A percentile compares a stretch with the other conserved stretches of the same genome.
Evolutionary conservation across 2,113 vertebrate genomes (phyloP).

Genomic region (Vulpes vulpes): DNA sequence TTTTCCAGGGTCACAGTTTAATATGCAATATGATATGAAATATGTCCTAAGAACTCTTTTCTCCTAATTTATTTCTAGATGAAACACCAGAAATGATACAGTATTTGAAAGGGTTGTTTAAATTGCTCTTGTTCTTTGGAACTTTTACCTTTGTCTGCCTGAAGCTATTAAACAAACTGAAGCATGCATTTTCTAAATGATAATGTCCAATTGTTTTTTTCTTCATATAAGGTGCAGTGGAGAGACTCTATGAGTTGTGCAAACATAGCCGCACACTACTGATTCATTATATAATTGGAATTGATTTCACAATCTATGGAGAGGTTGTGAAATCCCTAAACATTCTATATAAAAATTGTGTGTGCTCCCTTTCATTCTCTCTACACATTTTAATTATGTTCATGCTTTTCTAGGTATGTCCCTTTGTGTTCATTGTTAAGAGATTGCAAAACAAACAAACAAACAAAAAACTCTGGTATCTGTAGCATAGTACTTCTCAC

Average conservation of each 20-base stretch:
- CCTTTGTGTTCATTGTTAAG: not conserved
- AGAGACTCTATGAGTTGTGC: not conserved
- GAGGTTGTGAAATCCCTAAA: not conserved
- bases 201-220: not conserved
- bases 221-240: not conserved
- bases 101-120: not conserved
- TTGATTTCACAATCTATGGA: not conserved
- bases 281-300: not conserved
- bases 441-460: not conserved
- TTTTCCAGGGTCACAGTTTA: not conserved
- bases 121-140: not conserved
- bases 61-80: not conserved
- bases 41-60: constrained; percentile 4
- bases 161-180: not conserved
- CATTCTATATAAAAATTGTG: not conserved
- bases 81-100: not conserved
- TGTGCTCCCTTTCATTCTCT: not conserved
- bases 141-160: not conserved
- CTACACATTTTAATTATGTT: not conserved
- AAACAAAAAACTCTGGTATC: not conserved
- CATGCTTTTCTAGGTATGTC: not conserved
- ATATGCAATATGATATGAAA: not conserved
- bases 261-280: not conserved
- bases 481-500: not conserved
- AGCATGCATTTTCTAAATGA: not conserved